Percentiles rank a stretch among this genome's conserved stretches.
Evolutionary conservation across 2,888 invertebrate genomes (phyloP).

Genomic region (Smittia aterrima): DNA sequence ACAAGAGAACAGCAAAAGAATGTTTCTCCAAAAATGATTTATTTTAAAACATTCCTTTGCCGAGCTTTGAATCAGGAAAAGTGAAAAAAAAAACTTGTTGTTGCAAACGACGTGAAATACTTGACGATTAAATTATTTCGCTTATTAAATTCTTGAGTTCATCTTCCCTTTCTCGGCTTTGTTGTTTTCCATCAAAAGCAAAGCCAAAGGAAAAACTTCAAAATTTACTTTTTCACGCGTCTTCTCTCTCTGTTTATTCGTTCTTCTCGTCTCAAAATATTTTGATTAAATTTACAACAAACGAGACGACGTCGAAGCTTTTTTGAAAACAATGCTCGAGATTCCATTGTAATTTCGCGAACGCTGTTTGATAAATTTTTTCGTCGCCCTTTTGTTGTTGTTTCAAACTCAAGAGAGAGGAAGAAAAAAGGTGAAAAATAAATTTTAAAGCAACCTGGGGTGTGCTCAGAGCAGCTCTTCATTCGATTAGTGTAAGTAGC

Average conservation of each 20-base stretch:
- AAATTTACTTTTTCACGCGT: not conserved
- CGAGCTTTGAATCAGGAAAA: not conserved
- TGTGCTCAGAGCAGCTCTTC: too few species aligned
- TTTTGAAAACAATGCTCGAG: not conserved
- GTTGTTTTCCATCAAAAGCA: not conserved
- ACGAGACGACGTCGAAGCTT: not conserved
- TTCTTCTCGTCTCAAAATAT: slow-evolving; percentile 28
- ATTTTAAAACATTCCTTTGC: too few species aligned
- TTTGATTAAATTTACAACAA: slow-evolving; percentile 39
- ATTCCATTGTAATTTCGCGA: too few species aligned
- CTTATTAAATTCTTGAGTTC: slow-evolving; percentile 37
- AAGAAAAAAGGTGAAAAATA: not conserved
- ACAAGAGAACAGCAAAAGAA: not conserved
- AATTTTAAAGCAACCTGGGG: not conserved
- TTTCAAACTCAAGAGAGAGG: not conserved
- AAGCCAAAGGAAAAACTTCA: not conserved
- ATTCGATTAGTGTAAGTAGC: too few species aligned
- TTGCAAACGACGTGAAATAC: slow-evolving; percentile 29
- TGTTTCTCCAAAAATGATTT: not conserved
- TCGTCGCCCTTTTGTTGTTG: too few species aligned
- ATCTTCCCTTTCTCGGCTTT: not conserved
- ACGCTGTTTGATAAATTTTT: too few species aligned
- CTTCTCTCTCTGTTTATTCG: slow-evolving; percentile 16
- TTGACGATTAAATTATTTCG: slow-evolving; percentile 34
- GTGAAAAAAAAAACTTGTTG: not conserved